Evolutionary conservation across 2,888 invertebrate species (phyloP).

Genomic region (Zygogramma bicolorata): DNA sequence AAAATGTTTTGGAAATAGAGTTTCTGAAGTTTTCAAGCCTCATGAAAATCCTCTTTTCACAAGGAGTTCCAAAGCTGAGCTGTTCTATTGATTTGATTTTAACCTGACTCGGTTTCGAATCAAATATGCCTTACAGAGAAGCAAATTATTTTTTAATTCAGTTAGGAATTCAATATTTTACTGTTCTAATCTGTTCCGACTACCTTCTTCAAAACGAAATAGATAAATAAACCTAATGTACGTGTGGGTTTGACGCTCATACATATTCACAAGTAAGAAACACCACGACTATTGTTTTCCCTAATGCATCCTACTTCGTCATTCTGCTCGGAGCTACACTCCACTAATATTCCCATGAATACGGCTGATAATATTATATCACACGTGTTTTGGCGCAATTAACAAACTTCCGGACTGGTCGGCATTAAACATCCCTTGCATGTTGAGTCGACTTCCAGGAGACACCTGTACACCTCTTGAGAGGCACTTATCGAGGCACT

Average conservation of each 20-base stretch:
- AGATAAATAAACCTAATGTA: no score
- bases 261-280: neutral
- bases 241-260: neutral
- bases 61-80: no score
- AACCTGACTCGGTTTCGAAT: no score
- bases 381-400: conserved; percentile 61
- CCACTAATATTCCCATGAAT: conserved; percentile 20
- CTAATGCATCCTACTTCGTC: neutral
- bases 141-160: no score
- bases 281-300: neutral
- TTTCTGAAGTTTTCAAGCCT: no score
- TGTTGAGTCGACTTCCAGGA: conserved; percentile 41
- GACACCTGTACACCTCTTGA: conserved; percentile 41
- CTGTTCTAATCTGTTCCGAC: no score
- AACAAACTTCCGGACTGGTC: conserved; percentile 63
- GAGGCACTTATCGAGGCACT: conserved; percentile 37
- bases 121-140: no score
- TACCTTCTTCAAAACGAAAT: neutral
- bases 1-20: no score
- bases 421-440: conserved; percentile 59
- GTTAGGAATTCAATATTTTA: no score
- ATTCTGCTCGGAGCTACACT: neutral
- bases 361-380: conserved; percentile 27
- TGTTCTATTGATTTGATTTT: no score
- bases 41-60: no score